Percentiles rank a stretch among this genome's conserved stretches.
These are phyloP conservation scores for Bufo gargarizans DNA, from an alignment of 2,113 vertebrate species.

Conservation along the genomic window DNA sequence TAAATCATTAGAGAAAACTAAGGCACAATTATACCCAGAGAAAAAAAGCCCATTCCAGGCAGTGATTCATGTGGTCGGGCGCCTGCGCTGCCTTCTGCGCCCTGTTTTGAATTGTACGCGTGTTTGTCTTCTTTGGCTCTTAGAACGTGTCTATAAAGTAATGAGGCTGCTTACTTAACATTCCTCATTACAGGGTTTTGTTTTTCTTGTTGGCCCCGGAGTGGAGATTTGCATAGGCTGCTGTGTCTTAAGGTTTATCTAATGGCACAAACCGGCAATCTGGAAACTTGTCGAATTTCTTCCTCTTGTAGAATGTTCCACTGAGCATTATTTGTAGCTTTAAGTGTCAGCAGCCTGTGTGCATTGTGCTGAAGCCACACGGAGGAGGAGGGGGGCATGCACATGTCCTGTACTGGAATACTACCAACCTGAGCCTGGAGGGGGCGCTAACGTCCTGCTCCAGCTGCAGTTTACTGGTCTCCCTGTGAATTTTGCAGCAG, in stretches of 20 bases:
- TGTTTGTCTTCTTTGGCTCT: conserved; percentile 83
- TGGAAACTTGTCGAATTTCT: conserved; percentile 71
- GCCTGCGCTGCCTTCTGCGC: conserved; percentile 75
- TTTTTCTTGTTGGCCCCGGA: conserved; percentile 78
- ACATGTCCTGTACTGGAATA: neutral
- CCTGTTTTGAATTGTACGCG: conserved; percentile 80
- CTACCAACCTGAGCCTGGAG: neutral
- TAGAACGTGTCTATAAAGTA: conserved; percentile 72
- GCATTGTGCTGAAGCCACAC: neutral
- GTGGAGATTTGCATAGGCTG: conserved; percentile 73
- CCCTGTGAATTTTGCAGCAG: neutral
- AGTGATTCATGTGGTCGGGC: conserved; percentile 80
- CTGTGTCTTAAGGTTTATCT: conserved; percentile 74
- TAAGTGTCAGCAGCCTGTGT: neutral
- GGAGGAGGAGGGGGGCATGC: neutral
- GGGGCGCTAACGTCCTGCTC: neutral
- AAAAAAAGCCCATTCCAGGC: conserved; percentile 81
- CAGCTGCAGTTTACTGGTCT: too few relatives aligned
- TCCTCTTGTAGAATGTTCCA: conserved; percentile 61
- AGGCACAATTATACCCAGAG: conserved; percentile 83
- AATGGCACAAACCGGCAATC: conserved; percentile 67
- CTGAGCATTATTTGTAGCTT: conserved; percentile 66
- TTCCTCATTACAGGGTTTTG: conserved; percentile 67
- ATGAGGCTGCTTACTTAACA: conserved; percentile 65
- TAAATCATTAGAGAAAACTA: conserved; percentile 87